Conservation (phyloP, 2,888 invertebrate species). For the Pimpla rufipes region DNA sequence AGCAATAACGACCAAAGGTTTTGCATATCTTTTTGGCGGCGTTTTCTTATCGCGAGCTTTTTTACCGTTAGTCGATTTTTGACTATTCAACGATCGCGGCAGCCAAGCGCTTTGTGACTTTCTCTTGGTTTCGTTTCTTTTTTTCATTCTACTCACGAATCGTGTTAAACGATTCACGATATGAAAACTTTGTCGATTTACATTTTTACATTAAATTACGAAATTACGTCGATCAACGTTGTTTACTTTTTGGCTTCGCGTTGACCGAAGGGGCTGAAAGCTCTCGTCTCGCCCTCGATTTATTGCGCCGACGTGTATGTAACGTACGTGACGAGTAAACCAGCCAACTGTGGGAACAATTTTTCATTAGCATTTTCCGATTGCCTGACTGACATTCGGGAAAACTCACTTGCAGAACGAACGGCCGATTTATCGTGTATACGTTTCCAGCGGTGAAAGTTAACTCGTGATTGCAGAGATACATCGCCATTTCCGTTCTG, state of each 20-base stretch:
- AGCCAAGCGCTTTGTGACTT: not conserved
- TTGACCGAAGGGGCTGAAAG: not conserved
- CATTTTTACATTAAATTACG: not conserved
- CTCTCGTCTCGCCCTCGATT: not conserved
- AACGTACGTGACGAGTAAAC: constrained; percentile 46
- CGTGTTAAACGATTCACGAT: not conserved
- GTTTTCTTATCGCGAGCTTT: constrained; percentile 9
- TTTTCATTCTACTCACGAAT: constrained; percentile 1
- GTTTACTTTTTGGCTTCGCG: not conserved
- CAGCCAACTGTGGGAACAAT: constrained; percentile 38
- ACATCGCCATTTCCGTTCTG: constrained; percentile 51
- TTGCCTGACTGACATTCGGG: not conserved
- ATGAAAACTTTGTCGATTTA: not conserved
- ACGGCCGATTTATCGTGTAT: constrained; percentile 33
- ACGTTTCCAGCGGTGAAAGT: constrained; percentile 12
- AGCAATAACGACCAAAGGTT: not conserved
- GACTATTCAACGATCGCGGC: not conserved
- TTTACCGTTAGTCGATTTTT: constrained; percentile 19
- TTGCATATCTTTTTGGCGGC: not conserved
- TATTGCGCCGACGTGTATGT: constrained; percentile 18
- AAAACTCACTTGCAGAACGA: constrained; percentile 40
- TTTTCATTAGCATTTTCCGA: not conserved
- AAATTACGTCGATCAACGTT: constrained; percentile 7
- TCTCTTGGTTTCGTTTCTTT: not conserved
- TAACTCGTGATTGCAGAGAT: constrained; percentile 44